Conservation (phyloP, 1,140 invertebrate genomes). For the Dreissena rostriformis region DNA sequence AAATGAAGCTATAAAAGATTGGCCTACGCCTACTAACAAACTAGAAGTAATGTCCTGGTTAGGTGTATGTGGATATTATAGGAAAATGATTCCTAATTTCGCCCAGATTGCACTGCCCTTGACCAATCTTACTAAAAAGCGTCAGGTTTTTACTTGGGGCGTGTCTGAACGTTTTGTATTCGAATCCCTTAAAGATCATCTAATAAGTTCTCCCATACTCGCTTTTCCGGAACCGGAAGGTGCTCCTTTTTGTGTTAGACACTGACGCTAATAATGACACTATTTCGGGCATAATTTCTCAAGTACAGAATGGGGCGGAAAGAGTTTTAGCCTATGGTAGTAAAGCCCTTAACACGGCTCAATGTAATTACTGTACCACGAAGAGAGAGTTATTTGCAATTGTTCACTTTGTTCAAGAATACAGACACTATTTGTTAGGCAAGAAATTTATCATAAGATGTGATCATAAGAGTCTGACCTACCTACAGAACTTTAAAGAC, state of each 20-base stretch:
- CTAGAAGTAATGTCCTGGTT: slow-evolving; percentile 70
- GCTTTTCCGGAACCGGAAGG: slow-evolving; percentile 6
- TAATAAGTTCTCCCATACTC: slow-evolving; percentile 25
- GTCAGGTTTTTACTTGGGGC: slow-evolving; percentile 29
- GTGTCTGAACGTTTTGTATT: slow-evolving; percentile 1
- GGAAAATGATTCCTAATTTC: slow-evolving; percentile 48
- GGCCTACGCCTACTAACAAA: slow-evolving; percentile 68
- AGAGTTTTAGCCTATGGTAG: slow-evolving; percentile 29
- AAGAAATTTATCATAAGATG: slow-evolving; percentile 23
- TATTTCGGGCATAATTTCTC: slow-evolving; percentile 29
- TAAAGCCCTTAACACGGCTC: slow-evolving; percentile 28
- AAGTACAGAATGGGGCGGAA: slow-evolving; percentile 43
- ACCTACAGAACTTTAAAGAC: slow-evolving; percentile 45
- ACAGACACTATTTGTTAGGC: slow-evolving; percentile 31
- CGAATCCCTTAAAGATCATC: slow-evolving; percentile 11
- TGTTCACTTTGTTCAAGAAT: slow-evolving; percentile 30
- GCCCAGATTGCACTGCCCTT: slow-evolving; percentile 25
- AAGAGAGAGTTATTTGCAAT: slow-evolving; percentile 31
- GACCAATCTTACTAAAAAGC: slow-evolving; percentile 23
- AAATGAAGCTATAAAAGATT: slow-evolving; percentile 74
- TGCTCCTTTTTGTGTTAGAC: slow-evolving; percentile 16
- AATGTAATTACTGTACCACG: slow-evolving; percentile 33
- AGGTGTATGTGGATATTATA: slow-evolving; percentile 55
- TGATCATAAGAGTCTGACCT: slow-evolving; percentile 40
- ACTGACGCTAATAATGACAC: slow-evolving; percentile 20